Conservation (phyloP, 2,888 invertebrate genomes). For the Buathra laborator region DNA sequence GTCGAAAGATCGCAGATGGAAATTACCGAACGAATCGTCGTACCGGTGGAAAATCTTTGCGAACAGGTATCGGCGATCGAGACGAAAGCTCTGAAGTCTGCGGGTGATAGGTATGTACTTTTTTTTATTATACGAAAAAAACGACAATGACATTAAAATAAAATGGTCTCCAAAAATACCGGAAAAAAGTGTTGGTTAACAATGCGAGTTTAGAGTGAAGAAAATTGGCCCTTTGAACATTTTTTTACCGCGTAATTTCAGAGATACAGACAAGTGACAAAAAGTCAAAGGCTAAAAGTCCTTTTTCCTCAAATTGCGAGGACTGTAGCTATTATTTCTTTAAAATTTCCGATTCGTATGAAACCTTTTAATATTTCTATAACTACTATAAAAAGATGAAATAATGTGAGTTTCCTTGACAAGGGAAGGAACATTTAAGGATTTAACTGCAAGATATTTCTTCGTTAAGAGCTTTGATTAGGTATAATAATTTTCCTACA, state of each 20-base stretch:
- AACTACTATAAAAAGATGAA: too few species aligned
- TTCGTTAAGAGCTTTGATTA: background rate
- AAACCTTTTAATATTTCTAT: too few species aligned
- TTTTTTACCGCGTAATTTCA: background rate
- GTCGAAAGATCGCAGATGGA: conserved; percentile 73
- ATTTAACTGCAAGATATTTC: background rate
- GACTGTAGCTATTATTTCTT: background rate
- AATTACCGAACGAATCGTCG: conserved; percentile 76
- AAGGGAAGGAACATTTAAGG: too few species aligned
- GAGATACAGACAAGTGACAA: too few species aligned
- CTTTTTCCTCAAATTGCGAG: background rate
- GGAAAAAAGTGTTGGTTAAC: too few species aligned
- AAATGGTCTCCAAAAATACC: background rate
- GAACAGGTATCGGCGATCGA: conserved; percentile 79
- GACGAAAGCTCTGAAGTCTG: conserved; percentile 77
- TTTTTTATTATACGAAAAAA: background rate
- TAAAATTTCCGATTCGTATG: background rate
- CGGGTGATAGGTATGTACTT: conserved; percentile 73
- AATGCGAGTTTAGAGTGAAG: too few species aligned
- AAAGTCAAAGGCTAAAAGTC: too few species aligned
- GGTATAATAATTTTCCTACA: conserved; percentile 9
- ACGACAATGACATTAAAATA: background rate
- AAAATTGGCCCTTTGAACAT: too few species aligned
- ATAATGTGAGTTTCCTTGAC: too few species aligned
- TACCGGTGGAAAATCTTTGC: conserved; percentile 80